Conservation (phyloP, 2,113 vertebrate species). For the Picathartes gymnocephalus region DNA sequence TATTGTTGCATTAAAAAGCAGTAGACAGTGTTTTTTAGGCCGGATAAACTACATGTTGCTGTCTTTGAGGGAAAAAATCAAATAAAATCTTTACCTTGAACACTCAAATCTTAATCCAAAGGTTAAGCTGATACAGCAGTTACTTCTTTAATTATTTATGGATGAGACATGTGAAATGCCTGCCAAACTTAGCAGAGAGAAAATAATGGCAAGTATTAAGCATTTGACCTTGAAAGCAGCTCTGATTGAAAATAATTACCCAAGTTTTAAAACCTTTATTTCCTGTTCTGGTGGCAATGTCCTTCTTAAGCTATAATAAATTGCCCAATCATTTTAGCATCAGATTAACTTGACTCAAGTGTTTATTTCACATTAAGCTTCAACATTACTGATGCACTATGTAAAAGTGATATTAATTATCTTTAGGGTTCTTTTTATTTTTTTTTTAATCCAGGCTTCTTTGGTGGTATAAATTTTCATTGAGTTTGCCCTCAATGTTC, state of each 20-base stretch:
- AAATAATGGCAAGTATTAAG: slow-evolving; percentile 73
- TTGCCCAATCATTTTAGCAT: slow-evolving; percentile 56
- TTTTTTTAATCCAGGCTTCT: background rate
- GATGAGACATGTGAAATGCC: slow-evolving; percentile 62
- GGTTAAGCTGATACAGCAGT: slow-evolving; percentile 67
- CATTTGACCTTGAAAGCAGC: slow-evolving; percentile 74
- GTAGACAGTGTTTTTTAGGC: slow-evolving; percentile 19
- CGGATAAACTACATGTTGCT: slow-evolving; percentile 2
- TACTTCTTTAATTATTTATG: slow-evolving; percentile 74
- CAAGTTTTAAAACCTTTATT: slow-evolving; percentile 69
- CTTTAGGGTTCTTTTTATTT: background rate
- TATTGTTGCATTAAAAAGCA: slow-evolving; percentile 38
- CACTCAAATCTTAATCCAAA: slow-evolving; percentile 40
- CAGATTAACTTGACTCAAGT: slow-evolving; percentile 67
- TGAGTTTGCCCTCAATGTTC: slow-evolving; percentile 23
- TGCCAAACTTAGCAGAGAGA: slow-evolving; percentile 71
- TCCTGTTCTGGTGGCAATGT: slow-evolving; percentile 51
- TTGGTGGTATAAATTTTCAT: slow-evolving; percentile 9
- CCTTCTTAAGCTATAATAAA: slow-evolving; percentile 66
- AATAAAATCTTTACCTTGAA: slow-evolving; percentile 52
- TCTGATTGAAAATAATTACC: slow-evolving; percentile 76
- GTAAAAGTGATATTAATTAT: slow-evolving; percentile 63
- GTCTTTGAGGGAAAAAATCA: slow-evolving; percentile 14
- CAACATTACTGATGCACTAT: slow-evolving; percentile 15
- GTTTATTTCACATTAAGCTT: slow-evolving; percentile 70